Conservation (phyloP, 1,140 invertebrate species). For the Caenorhabditis elegans region WBcel235 BX284602.5:8069001-8069500, state of each 20-base stretch:
- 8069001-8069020: conserved; percentile 47
- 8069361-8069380: conserved; percentile 40
- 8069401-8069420: conserved; percentile 65
- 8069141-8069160: conserved; percentile 49
- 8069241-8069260: conserved; percentile 57
- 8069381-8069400: conserved; percentile 64
- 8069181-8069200: conserved; percentile 42
- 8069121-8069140: conserved; percentile 53
- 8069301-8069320: conserved; percentile 60
- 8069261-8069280: conserved; percentile 55
- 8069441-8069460: conserved; percentile 66
- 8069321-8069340: not conserved
- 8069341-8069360: not conserved
- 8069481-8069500: conserved; percentile 61
- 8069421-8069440: conserved; percentile 62
- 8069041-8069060: conserved; percentile 7
- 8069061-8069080: not conserved
- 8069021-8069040: conserved; percentile 46
- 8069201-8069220: not conserved
- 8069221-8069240: conserved; percentile 2
- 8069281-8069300: conserved; percentile 65
- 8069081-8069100: conserved; percentile 48
- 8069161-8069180: conserved; percentile 49
- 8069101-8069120: conserved; percentile 56
- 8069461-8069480: conserved; percentile 65